phyloP scores from a whole-genome alignment of 2,797 vertebrate genomes.

The Sebastes steindachneri region DNA sequence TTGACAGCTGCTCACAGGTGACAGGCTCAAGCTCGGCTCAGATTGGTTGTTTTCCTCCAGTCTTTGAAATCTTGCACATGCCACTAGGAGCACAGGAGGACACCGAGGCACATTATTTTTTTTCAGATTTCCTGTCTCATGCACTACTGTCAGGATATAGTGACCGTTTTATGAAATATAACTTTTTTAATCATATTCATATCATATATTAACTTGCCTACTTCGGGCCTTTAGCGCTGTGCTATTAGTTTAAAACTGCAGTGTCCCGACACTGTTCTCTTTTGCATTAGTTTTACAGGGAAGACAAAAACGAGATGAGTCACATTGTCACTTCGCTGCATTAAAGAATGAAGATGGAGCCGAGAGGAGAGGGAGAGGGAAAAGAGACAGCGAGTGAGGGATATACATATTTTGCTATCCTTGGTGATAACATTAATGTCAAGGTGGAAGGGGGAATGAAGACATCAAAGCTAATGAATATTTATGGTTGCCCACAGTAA shows the following conservation, averaged over 20 bases:
- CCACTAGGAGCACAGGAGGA: no score
- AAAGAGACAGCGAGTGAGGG: conserved; percentile 34
- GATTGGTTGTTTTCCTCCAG: no score
- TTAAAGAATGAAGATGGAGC: conserved; percentile 48
- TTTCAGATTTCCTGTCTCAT: no score
- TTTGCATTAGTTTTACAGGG: conserved; percentile 30
- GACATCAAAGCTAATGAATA: conserved; percentile 80
- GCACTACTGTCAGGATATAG: not conserved
- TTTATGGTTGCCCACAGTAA: conserved; percentile 76
- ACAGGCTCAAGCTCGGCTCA: no score
- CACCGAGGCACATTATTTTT: no score
- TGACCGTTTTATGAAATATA: not conserved
- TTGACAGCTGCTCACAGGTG: no score
- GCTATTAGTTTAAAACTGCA: not conserved
- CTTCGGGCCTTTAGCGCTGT: not conserved
- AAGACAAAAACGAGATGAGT: conserved; percentile 55
- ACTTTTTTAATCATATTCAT: not conserved
- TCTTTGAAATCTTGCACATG: no score
- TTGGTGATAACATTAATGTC: conserved; percentile 77
- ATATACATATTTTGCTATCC: conserved; percentile 70
- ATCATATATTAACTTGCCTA: not conserved
- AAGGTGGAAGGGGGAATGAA: conserved; percentile 74
- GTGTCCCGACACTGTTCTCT: conserved; percentile 3
- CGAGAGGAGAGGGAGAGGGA: conserved; percentile 27
- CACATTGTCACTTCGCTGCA: conserved; percentile 58